Conservation (phyloP, 2,113 vertebrate species). For the Sisor rabdophorus region DNA sequence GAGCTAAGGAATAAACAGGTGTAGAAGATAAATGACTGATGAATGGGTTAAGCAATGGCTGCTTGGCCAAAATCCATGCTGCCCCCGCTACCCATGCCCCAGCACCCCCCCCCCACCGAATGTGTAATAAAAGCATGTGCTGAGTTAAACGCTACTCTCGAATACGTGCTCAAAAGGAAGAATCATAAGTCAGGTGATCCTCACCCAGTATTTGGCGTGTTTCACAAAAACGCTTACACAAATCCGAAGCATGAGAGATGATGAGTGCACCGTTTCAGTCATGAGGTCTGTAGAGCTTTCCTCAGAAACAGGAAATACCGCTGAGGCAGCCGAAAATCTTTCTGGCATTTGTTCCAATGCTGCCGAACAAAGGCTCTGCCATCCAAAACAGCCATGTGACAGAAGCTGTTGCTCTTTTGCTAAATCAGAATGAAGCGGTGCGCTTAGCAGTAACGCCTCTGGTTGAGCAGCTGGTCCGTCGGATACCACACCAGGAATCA, state of each 20-base stretch:
- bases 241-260: conserved; percentile 6
- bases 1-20: too few relatives aligned
- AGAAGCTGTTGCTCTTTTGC: conserved; percentile 60
- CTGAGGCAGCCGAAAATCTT: conserved; percentile 62
- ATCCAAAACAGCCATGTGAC: conserved; percentile 71
- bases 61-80: too few relatives aligned
- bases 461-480: conserved; percentile 45
- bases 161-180: too few relatives aligned
- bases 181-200: conserved; percentile 17
- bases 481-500: conserved; percentile 45
- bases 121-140: too few relatives aligned
- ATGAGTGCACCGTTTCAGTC: conserved; percentile 29
- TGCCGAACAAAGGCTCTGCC: conserved; percentile 63
- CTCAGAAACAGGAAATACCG: conserved; percentile 67
- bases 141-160: too few relatives aligned
- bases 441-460: conserved; percentile 46
- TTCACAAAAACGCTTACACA: not conserved
- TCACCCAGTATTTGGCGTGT: conserved; percentile 6
- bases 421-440: conserved; percentile 33
- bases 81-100: too few relatives aligned
- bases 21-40: too few relatives aligned
- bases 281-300: conserved; percentile 61
- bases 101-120: too few relatives aligned
- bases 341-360: conserved; percentile 42
- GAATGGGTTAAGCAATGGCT: too few relatives aligned